Evolutionary conservation across 2,113 vertebrate genomes (phyloP).

Genomic region (Ciconia maguari): DNA sequence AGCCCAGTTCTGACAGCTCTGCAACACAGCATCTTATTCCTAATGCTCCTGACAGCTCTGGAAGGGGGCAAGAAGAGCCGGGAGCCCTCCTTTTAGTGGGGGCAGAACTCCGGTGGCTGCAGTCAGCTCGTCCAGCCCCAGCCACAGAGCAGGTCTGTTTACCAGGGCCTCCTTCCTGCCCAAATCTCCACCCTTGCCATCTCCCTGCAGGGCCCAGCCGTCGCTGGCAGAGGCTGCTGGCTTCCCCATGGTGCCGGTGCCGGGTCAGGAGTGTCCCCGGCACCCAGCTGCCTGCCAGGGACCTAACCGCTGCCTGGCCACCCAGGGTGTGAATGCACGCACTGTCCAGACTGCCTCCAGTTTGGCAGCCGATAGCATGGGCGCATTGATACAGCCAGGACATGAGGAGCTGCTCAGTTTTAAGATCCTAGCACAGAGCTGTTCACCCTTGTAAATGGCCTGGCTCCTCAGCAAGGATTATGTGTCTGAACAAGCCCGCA

Average conservation of each 20-base stretch:
- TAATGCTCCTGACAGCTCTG: fast-evolving
- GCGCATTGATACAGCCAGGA: not conserved
- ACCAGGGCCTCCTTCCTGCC: not conserved
- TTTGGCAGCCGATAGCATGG: not conserved
- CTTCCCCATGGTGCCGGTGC: not conserved
- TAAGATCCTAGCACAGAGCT: not conserved
- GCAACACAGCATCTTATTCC: not conserved
- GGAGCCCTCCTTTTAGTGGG: not conserved
- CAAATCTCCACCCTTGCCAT: not conserved
- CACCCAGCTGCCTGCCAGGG: not conserved
- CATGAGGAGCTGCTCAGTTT: not conserved
- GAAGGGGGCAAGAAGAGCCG: fast-evolving
- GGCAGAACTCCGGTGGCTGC: not conserved
- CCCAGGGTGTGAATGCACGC: not conserved
- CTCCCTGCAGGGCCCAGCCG: not conserved
- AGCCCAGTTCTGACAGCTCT: not conserved
- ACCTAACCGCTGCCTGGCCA: not conserved
- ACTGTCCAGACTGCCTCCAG: not conserved
- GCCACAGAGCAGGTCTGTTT: not conserved
- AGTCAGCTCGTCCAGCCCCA: not conserved
- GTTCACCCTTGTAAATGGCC: not conserved
- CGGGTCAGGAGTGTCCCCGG: not conserved
- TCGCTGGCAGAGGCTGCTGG: not conserved
- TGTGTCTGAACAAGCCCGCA: slow-evolving; percentile 53
- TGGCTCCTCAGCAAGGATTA: not conserved